Base-by-base conservation (phyloP, 1,140 invertebrate genomes). In the Drosophila tropicalis region DNA sequence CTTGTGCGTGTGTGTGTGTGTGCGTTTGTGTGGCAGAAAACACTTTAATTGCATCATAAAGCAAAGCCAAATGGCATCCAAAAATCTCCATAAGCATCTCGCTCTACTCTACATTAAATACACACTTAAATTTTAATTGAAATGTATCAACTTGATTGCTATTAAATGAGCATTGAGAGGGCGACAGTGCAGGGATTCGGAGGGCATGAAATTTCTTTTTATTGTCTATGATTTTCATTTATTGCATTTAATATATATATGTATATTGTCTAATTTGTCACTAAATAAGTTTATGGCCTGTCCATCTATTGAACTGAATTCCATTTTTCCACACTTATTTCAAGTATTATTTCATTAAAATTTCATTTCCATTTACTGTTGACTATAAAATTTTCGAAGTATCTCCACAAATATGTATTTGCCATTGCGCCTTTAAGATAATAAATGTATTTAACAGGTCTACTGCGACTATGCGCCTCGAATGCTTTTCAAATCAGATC, bases 41-140 rank as follows among this genome's bases (percentile, higher is more conserved):
- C 36, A 39, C 72, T 68, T 76, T 76, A 81, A 81, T 81, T 76
- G 65, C 56, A 71, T 76, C 78, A 79, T 75, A 76, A 83, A 83
- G 66, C 80, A 79, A 51, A 66, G 64, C 19, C 70, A 51, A 51
- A 51, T n/a, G 5, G 60, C 34, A n/a, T 17, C 36, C 70, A 17
- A 60, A 66, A 29, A 60, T 54, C 56, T 3, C 5, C 1, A 19
- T 17, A 47, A 47, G 44, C 44, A 10, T 2, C 44, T 22, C 15
- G 15, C 44, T 51, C 36, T 22, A 65, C 54, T 32, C 0, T 7
- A 9, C n/a, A n/a, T 15, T n/a, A 22, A 34, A 60, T 39, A 51
- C 55, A 55, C 34, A 19, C 62, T 51, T 51, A 41, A 75, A 68
- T 61, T 82, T 82, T 79, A 80, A 83, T 83, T 83, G 81, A 29